Evolutionary conservation across 1,140 invertebrate genomes (phyloP).

Genomic region (Drosophila guanche): DNA sequence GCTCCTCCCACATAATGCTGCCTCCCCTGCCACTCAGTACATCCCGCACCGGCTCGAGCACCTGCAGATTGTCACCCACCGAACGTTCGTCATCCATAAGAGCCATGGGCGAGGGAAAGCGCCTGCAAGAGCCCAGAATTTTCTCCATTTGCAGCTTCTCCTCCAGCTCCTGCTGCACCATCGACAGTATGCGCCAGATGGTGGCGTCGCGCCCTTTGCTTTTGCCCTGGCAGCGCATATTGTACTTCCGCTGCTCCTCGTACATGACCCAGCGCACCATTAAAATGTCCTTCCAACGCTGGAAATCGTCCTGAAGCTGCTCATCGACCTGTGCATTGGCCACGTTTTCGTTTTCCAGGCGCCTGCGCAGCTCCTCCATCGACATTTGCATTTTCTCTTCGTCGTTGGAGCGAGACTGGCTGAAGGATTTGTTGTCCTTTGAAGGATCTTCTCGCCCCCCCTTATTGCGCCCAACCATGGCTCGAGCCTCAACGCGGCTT

Average conservation of each 20-base stretch:
- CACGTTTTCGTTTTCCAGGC: background rate
- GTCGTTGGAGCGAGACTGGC: constrained; percentile 16
- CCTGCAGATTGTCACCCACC: background rate
- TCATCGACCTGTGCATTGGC: constrained; percentile 10
- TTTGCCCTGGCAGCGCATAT: constrained; percentile 1
- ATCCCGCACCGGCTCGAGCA: constrained; percentile 14
- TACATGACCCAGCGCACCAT: constrained; percentile 53
- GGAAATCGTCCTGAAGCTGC: constrained; percentile 4
- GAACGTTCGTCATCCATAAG: constrained; percentile 30
- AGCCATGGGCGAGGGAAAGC: constrained; percentile 60
- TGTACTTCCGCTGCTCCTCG: constrained; percentile 53
- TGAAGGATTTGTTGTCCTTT: constrained; percentile 15
- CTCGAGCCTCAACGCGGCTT: too few relatives aligned
- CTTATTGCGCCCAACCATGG: too few relatives aligned
- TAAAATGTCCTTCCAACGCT: constrained; percentile 52
- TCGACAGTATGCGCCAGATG: constrained; percentile 55
- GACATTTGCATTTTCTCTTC: constrained; percentile 35
- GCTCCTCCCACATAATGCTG: background rate
- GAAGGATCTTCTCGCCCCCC: too few relatives aligned
- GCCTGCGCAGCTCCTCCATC: constrained; percentile 10
- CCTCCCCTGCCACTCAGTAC: constrained; percentile 12
- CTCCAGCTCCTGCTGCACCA: constrained; percentile 49
- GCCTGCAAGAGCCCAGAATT: constrained; percentile 13
- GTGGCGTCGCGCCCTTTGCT: constrained; percentile 15
- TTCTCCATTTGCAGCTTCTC: constrained; percentile 31